These are phyloP conservation scores for Epiblema foenella DNA, from an alignment of 2,888 invertebrate species.

Conservation along the genomic window DNA sequence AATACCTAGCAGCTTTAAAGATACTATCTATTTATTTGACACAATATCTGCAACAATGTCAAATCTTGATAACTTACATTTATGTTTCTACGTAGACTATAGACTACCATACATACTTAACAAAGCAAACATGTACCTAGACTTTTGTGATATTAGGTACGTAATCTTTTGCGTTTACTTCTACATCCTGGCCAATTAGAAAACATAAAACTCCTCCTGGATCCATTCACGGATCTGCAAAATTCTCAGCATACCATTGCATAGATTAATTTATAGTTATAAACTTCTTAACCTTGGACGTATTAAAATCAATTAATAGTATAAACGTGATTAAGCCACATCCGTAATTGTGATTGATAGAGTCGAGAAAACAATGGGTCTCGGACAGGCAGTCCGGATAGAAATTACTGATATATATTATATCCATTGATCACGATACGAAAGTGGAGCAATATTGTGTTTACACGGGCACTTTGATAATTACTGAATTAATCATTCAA, in stretches of 20 bases:
- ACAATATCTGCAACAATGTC: slow-evolving; percentile 27
- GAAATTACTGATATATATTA: slow-evolving; percentile 57
- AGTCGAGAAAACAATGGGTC: slow-evolving; percentile 57
- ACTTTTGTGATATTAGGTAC: background rate
- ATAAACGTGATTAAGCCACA: slow-evolving; percentile 77
- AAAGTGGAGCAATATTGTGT: slow-evolving; percentile 57
- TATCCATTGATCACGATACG: slow-evolving; percentile 69
- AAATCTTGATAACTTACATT: slow-evolving; percentile 24
- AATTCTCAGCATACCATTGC: slow-evolving; percentile 35
- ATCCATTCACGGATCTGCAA: slow-evolving; percentile 40
- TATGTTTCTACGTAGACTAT: slow-evolving; percentile 6
- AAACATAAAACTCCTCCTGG: background rate
- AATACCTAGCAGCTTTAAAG: slow-evolving; percentile 21
- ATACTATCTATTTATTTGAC: slow-evolving; percentile 20
- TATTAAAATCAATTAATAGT: slow-evolving; percentile 75
- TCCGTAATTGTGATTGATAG: slow-evolving; percentile 82
- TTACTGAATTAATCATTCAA: slow-evolving; percentile 39
- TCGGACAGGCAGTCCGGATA: slow-evolving; percentile 55
- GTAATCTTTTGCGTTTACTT: background rate
- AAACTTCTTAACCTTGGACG: slow-evolving; percentile 64
- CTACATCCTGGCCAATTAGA: background rate
- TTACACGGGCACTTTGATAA: slow-evolving; percentile 42
- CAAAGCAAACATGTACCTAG: background rate
- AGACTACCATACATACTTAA: background rate
- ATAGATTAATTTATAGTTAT: slow-evolving; percentile 38